Evolutionary conservation across 2,888 invertebrate genomes (phyloP).

Genomic region (Platycheirus albimanus): DNA sequence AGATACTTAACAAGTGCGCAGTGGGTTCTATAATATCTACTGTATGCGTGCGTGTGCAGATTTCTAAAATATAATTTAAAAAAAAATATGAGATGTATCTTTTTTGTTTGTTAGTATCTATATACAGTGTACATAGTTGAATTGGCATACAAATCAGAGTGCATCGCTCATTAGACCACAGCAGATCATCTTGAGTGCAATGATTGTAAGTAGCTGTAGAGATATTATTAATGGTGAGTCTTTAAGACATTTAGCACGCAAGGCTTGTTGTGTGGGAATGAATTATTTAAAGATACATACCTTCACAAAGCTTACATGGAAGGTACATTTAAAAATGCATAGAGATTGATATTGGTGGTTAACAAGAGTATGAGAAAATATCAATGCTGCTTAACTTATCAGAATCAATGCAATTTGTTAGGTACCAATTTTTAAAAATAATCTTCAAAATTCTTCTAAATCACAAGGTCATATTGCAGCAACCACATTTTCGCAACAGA

Average conservation of each 20-base stretch:
- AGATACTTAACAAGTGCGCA: constrained; percentile 20
- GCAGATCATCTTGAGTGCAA: constrained; percentile 46
- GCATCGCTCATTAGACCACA: constrained; percentile 58
- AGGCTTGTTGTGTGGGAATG: constrained; percentile 46
- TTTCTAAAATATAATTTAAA: constrained; percentile 42
- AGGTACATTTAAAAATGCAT: no score
- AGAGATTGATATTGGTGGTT: no score
- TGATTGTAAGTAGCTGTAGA: constrained; percentile 31
- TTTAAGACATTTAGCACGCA: constrained; percentile 50
- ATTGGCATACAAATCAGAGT: constrained; percentile 58
- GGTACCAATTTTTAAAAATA: no score
- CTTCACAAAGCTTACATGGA: no score
- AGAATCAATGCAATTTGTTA: no score
- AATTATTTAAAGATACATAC: constrained; percentile 14
- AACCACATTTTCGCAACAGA: no score
- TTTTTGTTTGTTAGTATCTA: constrained; percentile 19
- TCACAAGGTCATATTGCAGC: no score
- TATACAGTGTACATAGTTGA: no score
- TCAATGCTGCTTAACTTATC: no score
- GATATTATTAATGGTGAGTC: constrained; percentile 48
- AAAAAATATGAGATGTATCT: constrained; percentile 29
- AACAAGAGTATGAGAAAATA: no score
- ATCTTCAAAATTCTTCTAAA: no score
- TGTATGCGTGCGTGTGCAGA: constrained; percentile 55
- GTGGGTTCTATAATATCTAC: constrained; percentile 14